Base-by-base conservation (phyloP, 2,797 vertebrate species). In the Poeciliopsis turneri region DNA sequence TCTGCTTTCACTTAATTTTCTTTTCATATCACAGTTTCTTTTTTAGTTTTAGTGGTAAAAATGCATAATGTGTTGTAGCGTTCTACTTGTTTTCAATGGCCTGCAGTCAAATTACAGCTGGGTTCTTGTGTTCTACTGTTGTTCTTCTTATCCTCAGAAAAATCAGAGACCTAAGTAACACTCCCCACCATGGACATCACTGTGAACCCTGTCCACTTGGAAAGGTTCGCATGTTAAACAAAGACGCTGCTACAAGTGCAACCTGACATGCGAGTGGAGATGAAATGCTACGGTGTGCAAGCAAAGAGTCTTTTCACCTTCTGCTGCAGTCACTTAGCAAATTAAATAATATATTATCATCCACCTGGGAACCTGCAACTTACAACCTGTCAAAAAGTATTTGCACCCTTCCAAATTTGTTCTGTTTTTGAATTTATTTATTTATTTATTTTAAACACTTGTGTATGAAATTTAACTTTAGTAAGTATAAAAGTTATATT, bases 71-170 rank as follows among this genome's bases (percentile, higher is more conserved):
- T 41, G 79, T 75, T 71, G 74, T 78, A 77, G 78, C 81, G 79
- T 82, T 86, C 84, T 83, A 80, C 91, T 84, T 81, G 75, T 87
- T 79, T 84, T 86, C 76, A 90, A 80, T 82, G 79, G 82, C 83
- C 78, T 88, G 87, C 85, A 83, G 88, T 73, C 72, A 59, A 82
- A 80, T 80, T 85, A 76, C 86, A 77, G 85, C 82, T 82, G 86
- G 84, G 78, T 68, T 81, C 61, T 82, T 64, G 53, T 79, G 71
- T 86, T 82, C 75, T 59, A 73, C 59, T 72, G 51, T 80, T 74
- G 74, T 46, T 9, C 74, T 41, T 73, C 76, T 77, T 49, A 5
- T 59, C 76, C 75, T 78, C 71, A 79, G 51, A 82, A 61, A 25
- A 78, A 84, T 80, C 77, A 82, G 73, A 59, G 75, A 76, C 84